Conservation (phyloP, 2,797 vertebrate species). For the Sebastes cheni region DNA sequence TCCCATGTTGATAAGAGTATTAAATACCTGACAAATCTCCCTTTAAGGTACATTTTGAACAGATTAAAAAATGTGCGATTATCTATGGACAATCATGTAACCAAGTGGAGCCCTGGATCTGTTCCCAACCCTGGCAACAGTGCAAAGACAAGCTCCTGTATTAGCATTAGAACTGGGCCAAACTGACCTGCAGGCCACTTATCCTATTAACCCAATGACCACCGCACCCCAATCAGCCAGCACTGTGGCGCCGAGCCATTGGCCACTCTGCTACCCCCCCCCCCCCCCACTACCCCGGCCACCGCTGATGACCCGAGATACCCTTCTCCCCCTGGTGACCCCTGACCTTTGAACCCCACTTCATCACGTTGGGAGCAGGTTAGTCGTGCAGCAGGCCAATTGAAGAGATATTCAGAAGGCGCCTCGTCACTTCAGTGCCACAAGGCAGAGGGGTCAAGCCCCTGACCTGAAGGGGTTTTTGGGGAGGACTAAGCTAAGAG, state of each 20-base stretch:
- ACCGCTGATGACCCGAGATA: constrained; percentile 76
- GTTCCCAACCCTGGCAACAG: constrained; percentile 51
- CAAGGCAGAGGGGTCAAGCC: constrained; percentile 51
- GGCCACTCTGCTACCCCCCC: constrained; percentile 37
- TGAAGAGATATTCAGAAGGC: constrained; percentile 54
- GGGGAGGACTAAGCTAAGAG: constrained; percentile 31
- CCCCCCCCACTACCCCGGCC: constrained; percentile 26
- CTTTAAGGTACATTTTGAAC: too few species aligned
- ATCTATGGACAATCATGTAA: constrained; percentile 5
- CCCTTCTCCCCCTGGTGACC: constrained; percentile 62
- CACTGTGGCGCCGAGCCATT: constrained; percentile 59
- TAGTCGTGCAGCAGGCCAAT: constrained; percentile 53
- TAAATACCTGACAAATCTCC: too few species aligned
- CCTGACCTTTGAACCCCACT: constrained; percentile 69
- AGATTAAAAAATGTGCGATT: too few species aligned
- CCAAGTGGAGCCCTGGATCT: constrained; percentile 47
- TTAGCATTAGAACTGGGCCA: constrained; percentile 77
- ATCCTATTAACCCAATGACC: constrained; percentile 80
- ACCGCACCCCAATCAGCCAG: constrained; percentile 63
- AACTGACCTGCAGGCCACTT: constrained; percentile 76
- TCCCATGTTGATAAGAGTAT: too few species aligned
- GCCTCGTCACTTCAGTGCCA: constrained; percentile 50
- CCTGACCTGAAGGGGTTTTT: constrained; percentile 50
- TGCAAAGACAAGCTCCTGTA: constrained; percentile 59
- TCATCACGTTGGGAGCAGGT: constrained; percentile 65